These are phyloP conservation scores for Brachionus rotundiformis DNA, from an alignment of 1,140 invertebrate genomes.

Conservation along the genomic window DNA sequence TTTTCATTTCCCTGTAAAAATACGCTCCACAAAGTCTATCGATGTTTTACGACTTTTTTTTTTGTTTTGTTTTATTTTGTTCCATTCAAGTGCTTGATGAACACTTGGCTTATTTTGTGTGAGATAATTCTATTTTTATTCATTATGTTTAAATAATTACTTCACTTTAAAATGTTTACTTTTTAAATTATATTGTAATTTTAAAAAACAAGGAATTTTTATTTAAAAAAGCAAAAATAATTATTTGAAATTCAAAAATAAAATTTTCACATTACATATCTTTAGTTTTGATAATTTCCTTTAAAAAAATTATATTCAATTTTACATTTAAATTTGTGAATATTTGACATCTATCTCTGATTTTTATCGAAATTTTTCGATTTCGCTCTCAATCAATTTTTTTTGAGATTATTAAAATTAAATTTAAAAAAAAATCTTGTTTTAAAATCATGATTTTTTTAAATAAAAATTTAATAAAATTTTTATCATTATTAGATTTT, in stretches of 20 bases:
- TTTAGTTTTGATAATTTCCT: too few relatives aligned
- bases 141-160: neutral
- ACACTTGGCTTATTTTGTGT: slow-evolving; percentile 1
- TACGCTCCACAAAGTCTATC: neutral
- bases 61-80: slow-evolving; percentile 18
- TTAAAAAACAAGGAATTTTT: neutral
- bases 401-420: too few relatives aligned
- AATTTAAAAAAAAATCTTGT: too few relatives aligned
- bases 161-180: neutral
- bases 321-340: too few relatives aligned
- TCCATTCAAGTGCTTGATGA: neutral
- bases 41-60: neutral
- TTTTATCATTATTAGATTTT: too few relatives aligned
- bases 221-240: neutral
- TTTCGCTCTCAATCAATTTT: too few relatives aligned
- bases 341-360: too few relatives aligned
- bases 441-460: too few relatives aligned
- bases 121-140: slow-evolving; percentile 1
- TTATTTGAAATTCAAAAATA: neutral
- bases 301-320: too few relatives aligned
- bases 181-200: neutral
- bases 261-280: neutral
- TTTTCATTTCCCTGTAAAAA: neutral
- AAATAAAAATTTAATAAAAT: too few relatives aligned
- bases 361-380: too few relatives aligned